A percentile compares a stretch with the other conserved stretches of the same genome.
These are phyloP conservation scores for Struthidea cinerea DNA, from an alignment of 2,113 vertebrate species.

Conservation along the genomic window DNA sequence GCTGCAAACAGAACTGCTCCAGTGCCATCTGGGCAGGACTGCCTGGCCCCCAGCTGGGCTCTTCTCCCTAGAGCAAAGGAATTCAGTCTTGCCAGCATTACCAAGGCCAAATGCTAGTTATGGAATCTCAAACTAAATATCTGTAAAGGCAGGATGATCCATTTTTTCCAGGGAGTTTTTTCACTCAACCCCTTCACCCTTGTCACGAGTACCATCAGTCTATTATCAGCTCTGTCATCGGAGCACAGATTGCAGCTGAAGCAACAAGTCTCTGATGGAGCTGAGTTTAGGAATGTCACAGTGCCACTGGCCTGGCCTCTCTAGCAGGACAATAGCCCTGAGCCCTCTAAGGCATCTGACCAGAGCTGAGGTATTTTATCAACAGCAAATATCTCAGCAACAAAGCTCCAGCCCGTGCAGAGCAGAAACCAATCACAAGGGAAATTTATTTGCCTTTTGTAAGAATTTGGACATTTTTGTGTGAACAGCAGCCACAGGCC, in stretches of 20 bases:
- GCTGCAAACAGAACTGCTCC: not conserved
- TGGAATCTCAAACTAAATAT: not conserved
- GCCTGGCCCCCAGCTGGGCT: not conserved
- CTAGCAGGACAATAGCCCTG: not conserved
- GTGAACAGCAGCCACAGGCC: not conserved
- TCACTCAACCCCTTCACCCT: not conserved
- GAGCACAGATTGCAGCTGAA: not conserved
- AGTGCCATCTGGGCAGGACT: fast-evolving
- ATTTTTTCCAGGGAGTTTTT: constrained; percentile 13
- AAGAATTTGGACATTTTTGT: not conserved
- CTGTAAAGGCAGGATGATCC: not conserved
- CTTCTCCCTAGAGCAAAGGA: not conserved
- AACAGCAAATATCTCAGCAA: not conserved
- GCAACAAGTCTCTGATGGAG: not conserved
- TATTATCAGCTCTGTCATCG: not conserved
- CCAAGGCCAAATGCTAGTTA: not conserved
- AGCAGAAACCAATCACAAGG: not conserved
- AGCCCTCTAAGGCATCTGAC: not conserved
- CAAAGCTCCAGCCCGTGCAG: not conserved
- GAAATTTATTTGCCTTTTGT: not conserved
- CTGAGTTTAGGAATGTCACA: not conserved
- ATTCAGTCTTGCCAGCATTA: not conserved
- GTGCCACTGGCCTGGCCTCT: not conserved
- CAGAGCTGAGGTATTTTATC: not conserved
- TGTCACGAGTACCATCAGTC: not conserved